These are phyloP conservation scores for Limanda limanda DNA, from an alignment of 2,113 vertebrate species.

Conservation along the genomic window DNA sequence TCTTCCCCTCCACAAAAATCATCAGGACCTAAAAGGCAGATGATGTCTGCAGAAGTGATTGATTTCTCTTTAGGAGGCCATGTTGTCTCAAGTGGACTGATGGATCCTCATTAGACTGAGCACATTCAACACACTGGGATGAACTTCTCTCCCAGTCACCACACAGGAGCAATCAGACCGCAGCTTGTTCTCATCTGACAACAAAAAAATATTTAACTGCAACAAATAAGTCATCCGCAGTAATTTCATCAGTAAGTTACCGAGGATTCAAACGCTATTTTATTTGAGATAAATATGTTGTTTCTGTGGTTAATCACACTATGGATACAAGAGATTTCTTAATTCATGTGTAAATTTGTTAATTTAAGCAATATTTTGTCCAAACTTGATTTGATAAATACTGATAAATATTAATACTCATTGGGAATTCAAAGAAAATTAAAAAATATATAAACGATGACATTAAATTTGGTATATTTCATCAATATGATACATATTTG, in stretches of 20 bases:
- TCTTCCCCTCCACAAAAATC: not conserved
- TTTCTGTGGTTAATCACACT: not conserved
- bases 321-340: not conserved
- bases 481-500: no score
- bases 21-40: constrained; percentile 5
- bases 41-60: constrained; percentile 61
- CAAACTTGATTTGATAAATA: not conserved
- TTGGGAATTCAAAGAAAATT: not conserved
- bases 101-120: constrained; percentile 77
- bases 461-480: no score
- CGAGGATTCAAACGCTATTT: not conserved
- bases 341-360: not conserved
- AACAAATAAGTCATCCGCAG: not conserved
- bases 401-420: constrained; percentile 1
- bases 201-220: not conserved
- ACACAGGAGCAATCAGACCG: constrained; percentile 21
- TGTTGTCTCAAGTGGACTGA: constrained; percentile 79
- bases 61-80: constrained; percentile 80
- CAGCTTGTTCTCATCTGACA: not conserved
- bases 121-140: constrained; percentile 79
- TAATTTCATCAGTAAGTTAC: not conserved
- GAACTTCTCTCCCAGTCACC: constrained; percentile 79
- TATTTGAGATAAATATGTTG: not conserved
- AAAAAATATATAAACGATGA: not conserved
- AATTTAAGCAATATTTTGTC: not conserved